Conservation (phyloP, 2,888 invertebrate species). For the Megaustenia siamemsis region DNA sequence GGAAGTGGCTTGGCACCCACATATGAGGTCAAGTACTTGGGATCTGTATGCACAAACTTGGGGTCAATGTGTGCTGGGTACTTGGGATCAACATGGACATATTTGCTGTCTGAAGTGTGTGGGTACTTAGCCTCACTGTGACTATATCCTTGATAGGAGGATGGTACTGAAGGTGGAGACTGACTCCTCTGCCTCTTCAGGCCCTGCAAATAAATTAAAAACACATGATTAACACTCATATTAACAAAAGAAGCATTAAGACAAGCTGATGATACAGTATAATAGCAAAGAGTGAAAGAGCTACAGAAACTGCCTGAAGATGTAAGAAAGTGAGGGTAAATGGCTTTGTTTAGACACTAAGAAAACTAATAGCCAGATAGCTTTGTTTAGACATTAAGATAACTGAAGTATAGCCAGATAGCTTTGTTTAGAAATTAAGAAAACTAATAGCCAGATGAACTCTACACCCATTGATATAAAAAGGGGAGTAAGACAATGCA, state of each 20-base stretch:
- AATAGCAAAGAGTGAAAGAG: too few relatives aligned
- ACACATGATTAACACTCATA: not conserved
- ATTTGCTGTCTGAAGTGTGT: conserved; percentile 51
- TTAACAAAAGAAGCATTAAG: too few relatives aligned
- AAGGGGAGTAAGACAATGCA: too few relatives aligned
- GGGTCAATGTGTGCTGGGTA: too few relatives aligned
- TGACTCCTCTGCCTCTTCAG: conserved; percentile 75
- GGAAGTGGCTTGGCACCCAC: conserved; percentile 48
- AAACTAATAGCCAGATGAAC: too few relatives aligned
- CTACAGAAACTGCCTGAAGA: too few relatives aligned
- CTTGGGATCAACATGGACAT: conserved; percentile 41
- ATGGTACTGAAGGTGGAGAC: conserved; percentile 71
- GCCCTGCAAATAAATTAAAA: conserved; percentile 46
- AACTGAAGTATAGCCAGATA: not conserved
- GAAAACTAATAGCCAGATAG: not conserved
- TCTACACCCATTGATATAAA: too few relatives aligned
- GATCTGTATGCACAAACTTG: conserved; percentile 43
- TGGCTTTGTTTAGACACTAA: too few relatives aligned
- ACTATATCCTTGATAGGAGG: conserved; percentile 60
- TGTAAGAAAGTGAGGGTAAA: too few relatives aligned
- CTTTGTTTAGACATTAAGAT: too few relatives aligned
- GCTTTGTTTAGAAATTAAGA: too few relatives aligned
- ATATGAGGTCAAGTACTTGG: conserved; percentile 59
- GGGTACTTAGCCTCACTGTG: conserved; percentile 60
- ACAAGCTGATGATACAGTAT: too few relatives aligned